Evolutionary conservation across 2,113 vertebrate species (phyloP).

Genomic region (Okapia johnstoni): DNA sequence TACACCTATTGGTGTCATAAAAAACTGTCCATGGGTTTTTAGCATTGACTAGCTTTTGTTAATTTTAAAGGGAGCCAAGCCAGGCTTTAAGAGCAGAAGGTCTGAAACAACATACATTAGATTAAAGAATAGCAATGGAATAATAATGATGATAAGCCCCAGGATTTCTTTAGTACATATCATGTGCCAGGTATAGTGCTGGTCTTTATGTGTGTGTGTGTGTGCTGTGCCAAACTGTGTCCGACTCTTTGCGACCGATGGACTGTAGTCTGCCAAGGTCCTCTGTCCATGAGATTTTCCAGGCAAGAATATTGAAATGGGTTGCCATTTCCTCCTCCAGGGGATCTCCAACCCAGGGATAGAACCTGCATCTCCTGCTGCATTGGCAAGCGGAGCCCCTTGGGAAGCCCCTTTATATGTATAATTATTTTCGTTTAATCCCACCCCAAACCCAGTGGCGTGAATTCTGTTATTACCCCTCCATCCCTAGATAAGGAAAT

Average conservation of each 20-base stretch:
- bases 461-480: not conserved
- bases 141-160: not conserved
- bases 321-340: not conserved
- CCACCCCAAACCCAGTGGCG: not conserved
- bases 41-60: not conserved
- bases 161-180: not conserved
- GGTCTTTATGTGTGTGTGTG: not conserved
- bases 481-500: not conserved
- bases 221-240: not conserved
- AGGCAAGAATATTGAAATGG: not conserved
- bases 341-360: not conserved
- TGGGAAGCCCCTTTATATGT: not conserved
- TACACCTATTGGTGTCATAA: not conserved
- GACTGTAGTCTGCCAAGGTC: not conserved
- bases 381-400: not conserved
- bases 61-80: not conserved
- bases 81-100: not conserved
- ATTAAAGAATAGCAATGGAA: not conserved
- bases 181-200: not conserved
- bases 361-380: not conserved
- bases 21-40: not conserved
- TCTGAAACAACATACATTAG: conserved; percentile 7
- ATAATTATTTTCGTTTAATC: not conserved
- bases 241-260: not conserved
- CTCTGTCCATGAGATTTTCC: not conserved